Conservation (phyloP, 2,113 vertebrate species). For the Noturus placidus region DNA sequence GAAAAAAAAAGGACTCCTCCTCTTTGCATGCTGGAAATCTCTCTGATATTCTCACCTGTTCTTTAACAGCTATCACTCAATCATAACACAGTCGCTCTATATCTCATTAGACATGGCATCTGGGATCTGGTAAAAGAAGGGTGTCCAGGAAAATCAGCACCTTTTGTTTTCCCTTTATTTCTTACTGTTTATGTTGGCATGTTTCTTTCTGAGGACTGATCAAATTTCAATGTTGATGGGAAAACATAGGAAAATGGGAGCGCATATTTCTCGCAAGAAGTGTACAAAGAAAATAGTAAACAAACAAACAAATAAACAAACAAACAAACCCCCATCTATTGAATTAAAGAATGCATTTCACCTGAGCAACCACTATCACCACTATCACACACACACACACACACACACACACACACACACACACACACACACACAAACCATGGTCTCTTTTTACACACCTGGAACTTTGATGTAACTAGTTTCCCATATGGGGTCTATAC, state of each 20-base stretch:
- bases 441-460: background rate
- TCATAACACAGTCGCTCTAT: background rate
- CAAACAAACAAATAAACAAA: background rate
- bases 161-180: constrained; percentile 31
- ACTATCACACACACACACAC: background rate
- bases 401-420: constrained; percentile 1
- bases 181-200: constrained; percentile 21
- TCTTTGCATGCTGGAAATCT: background rate
- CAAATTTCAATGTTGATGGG: constrained; percentile 35
- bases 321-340: background rate
- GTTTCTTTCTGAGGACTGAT: constrained; percentile 19
- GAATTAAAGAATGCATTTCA: background rate
- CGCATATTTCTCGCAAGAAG: background rate
- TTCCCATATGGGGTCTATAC: constrained; percentile 7
- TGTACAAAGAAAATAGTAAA: background rate
- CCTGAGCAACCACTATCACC: background rate
- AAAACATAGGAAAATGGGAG: constrained; percentile 38
- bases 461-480: constrained; percentile 37
- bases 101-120: background rate
- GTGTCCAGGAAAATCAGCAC: background rate
- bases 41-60: background rate
- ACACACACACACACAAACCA: constrained; percentile 15
- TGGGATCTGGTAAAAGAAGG: background rate
- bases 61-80: background rate
- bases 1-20: background rate